phyloP scores from a whole-genome alignment of 2,797 vertebrate species.

The Anolis apletophallus region DNA sequence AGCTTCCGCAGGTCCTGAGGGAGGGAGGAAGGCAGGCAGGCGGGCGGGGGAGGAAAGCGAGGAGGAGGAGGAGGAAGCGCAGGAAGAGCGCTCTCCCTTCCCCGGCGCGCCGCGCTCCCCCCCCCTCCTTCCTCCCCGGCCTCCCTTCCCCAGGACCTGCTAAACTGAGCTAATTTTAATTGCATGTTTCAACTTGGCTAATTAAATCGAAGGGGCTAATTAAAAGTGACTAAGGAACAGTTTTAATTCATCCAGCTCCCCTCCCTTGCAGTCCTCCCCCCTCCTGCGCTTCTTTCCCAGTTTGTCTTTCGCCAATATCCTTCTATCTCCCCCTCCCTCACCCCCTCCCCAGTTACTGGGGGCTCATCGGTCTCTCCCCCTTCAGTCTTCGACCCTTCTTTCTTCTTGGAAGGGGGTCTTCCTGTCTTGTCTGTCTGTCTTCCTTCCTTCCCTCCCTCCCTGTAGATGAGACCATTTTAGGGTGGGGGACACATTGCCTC shows the following conservation, averaged over 20 bases:
- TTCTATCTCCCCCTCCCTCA: background rate
- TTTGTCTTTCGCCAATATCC: background rate
- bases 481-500: too few species aligned
- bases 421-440: too few species aligned
- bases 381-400: slow-evolving; percentile 73
- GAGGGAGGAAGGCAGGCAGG: too few species aligned
- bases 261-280: too few species aligned
- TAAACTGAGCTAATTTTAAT: slow-evolving; percentile 81
- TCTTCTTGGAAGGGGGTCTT: background rate
- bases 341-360: slow-evolving; percentile 80
- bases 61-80: too few species aligned
- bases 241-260: slow-evolving; percentile 80
- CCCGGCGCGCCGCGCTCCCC: background rate
- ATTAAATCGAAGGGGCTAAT: slow-evolving; percentile 90
- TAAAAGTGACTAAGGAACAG: slow-evolving; percentile 89
- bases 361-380: slow-evolving; percentile 78
- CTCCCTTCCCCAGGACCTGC: slow-evolving; percentile 55
- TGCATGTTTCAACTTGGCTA: slow-evolving; percentile 82
- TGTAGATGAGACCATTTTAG: too few species aligned
- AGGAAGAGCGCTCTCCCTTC: background rate
- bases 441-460: too few species aligned
- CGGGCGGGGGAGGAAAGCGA: too few species aligned
- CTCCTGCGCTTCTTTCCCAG: background rate
- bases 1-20: too few species aligned
- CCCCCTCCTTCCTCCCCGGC: background rate